Evolutionary conservation across 2,113 vertebrate genomes (phyloP).

Genomic region (Sterrhoptilus dennistouni): DNA sequence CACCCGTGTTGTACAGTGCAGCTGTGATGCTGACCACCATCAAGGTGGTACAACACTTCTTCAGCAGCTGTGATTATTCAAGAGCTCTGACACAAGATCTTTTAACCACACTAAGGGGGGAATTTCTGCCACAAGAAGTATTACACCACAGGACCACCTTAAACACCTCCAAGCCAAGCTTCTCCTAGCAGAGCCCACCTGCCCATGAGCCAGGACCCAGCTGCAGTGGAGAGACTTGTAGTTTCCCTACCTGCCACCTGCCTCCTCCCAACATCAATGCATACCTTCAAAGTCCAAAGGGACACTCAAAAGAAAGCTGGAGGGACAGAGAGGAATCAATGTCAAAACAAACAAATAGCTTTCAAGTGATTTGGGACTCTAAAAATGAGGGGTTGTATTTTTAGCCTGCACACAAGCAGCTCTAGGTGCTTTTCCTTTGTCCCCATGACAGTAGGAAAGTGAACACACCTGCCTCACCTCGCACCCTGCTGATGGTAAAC

Average conservation of each 20-base stretch:
- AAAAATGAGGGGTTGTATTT: constrained; percentile 59
- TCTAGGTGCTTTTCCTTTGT: constrained; percentile 54
- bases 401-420: constrained; percentile 45
- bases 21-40: fast-evolving
- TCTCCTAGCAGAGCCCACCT: background rate
- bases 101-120: background rate
- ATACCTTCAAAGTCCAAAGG: constrained; percentile 48
- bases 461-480: constrained; percentile 50
- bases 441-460: constrained; percentile 61
- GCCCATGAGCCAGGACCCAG: background rate
- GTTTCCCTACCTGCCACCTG: background rate
- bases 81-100: background rate
- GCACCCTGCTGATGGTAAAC: constrained; percentile 67
- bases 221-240: background rate
- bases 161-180: background rate
- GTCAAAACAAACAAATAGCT: constrained; percentile 65
- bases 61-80: background rate
- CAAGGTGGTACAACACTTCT: background rate
- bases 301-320: constrained; percentile 52
- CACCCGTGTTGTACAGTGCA: fast-evolving
- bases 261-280: background rate
- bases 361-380: constrained; percentile 59
- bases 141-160: background rate
- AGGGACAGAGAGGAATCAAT: constrained; percentile 59
- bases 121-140: background rate